Base-by-base conservation (phyloP, 2,113 vertebrate species). In the Otis tarda region DNA sequence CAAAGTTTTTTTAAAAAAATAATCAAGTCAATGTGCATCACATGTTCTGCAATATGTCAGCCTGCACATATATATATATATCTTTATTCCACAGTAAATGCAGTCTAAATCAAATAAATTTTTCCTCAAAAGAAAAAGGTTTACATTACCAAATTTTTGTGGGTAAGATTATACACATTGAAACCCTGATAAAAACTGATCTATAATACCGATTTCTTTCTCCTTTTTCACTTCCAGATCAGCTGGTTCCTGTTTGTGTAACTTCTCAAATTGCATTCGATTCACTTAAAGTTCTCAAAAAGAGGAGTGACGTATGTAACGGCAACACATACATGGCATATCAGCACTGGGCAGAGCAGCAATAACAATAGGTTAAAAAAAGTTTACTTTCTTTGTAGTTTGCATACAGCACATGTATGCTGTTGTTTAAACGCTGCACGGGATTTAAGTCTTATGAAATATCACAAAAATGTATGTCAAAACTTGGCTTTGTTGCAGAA, bases 291-390 rank as follows among this genome's bases (percentile, higher is more conserved):
- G 50, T 43, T 83, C 52, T 77, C 50, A 73, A 41, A 56, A 73
- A 49, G 45, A 71, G 25, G 12, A 56, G 16, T 7, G 55, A n/a
- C 1, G 2, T 56, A 50, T 13, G 31, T 20, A 64, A 43, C 21
- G 25, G 63, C 2, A 4, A 77, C n/a, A 12, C 35, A 59, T 30
- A 39, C 7, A 16, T 0, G 0, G 31, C 15, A 10, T 43, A 83
- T 33, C 45, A 55, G 61, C 43, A 57, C 20, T 43, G 25, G 25
- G 77, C 30, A 67, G 14, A 75, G 17, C 24, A 75, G 50, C 75
- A 78, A 9, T 25, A 90, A 59, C 27, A 81, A 27, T 3, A 59
- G 3, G 6, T 64, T 60, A 9, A 60, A 85, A 85, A 86, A 68
- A n/a, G 19, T 64, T 88, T 47, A 25, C 7, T 64, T 71, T 50